Evolutionary conservation across 1,140 invertebrate genomes (phyloP).

Genomic region (Medauroidea extradentata): DNA sequence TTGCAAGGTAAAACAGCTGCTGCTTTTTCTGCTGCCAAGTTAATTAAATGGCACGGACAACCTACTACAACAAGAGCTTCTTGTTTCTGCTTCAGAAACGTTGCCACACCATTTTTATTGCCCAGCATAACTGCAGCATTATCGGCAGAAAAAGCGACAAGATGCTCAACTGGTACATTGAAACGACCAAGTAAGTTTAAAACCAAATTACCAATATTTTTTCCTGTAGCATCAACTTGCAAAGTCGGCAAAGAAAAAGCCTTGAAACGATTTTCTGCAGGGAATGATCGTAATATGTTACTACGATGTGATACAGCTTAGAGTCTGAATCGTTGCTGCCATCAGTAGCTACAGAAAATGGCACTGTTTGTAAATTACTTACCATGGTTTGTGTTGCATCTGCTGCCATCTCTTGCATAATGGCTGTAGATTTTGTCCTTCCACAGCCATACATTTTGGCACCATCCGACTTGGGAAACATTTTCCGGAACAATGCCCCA

Average conservation of each 20-base stretch:
- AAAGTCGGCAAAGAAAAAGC: conserved; percentile 1
- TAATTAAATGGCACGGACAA: conserved; percentile 1
- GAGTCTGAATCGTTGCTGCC: background rate
- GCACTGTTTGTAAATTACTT: background rate
- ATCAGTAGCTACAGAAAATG: background rate
- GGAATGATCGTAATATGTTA: background rate
- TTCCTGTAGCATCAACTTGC: background rate
- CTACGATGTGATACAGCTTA: background rate
- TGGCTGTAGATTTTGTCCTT: background rate
- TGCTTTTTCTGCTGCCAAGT: background rate
- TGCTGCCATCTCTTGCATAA: background rate
- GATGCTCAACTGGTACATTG: background rate
- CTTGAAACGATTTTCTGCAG: background rate
- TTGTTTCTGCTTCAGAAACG: background rate
- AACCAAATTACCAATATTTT: background rate
- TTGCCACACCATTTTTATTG: background rate
- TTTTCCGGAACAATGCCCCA: background rate
- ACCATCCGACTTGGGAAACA: background rate
- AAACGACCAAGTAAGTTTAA: too few relatives aligned
- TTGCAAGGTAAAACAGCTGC: background rate
- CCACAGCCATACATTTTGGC: background rate
- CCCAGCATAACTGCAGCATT: background rate
- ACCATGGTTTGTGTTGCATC: background rate
- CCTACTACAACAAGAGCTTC: background rate
- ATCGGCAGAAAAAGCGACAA: background rate